Conservation (phyloP, 2,888 invertebrate species). For the Microplitis deprimator region DNA sequence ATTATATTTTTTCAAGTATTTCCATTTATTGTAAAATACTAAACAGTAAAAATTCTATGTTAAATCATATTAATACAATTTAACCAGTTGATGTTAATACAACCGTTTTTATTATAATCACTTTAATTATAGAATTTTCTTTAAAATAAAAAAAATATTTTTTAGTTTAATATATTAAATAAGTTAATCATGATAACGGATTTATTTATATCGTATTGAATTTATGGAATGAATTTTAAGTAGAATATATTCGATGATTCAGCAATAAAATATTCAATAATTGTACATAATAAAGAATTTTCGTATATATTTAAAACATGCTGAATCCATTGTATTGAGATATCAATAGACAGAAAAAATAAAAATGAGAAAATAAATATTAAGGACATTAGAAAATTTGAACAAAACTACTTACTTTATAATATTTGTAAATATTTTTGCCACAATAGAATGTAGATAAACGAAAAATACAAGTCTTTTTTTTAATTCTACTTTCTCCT, state of each 20-base stretch:
- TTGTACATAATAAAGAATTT: neutral
- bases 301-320: neutral
- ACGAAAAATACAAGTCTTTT: neutral
- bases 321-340: neutral
- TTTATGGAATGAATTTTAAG: neutral
- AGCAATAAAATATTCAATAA: neutral
- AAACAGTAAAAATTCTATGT: neutral
- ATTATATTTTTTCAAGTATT: neutral
- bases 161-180: neutral
- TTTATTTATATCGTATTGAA: neutral
- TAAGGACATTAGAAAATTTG: neutral
- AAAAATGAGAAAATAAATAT: conserved; percentile 2
- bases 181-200: neutral
- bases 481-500: neutral
- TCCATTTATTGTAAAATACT: neutral
- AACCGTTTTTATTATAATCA: neutral
- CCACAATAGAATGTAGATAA: conserved; percentile 6
- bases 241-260: neutral
- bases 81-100: neutral
- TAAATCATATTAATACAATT: neutral
- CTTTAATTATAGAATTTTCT: neutral
- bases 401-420: neutral
- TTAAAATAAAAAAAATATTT: neutral
- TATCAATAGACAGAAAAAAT: neutral
- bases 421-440: conserved; percentile 15